Evolutionary conservation across 2,888 invertebrate species (phyloP), one percentile per base, ranked within the genome.

Genomic region (Penaeus monodon): DNA sequence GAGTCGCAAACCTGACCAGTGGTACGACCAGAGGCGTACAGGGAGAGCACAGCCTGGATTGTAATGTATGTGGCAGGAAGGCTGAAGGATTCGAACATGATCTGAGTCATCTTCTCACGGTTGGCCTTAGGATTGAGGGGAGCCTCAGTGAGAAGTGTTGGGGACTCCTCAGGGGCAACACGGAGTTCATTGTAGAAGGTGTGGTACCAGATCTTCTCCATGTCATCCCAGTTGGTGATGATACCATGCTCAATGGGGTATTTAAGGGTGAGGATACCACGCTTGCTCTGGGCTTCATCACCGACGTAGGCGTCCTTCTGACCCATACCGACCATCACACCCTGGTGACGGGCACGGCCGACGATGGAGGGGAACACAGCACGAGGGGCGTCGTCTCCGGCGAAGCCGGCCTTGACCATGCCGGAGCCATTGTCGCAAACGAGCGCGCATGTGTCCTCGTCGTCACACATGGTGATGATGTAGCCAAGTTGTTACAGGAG

Each of bases 181-280:
- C 98, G 95, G 92, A 98, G 95, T 93, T 98, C 97, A 93, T 98
- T 98, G 96, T 98, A 98, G 95, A 98, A 98, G 92, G 98, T 98
- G 94, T 98, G 98, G 93, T 98, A 98, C 98, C 98, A 98, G 94
- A 98, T 98, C 94, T 98, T 98, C 94, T 98, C 98, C 98, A 98
- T 98, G 92, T 98, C 98, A 92, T 98, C 98, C 98, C 98, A 98
- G 95, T 98, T 98, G 93, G 98, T 98, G 91, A 90, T 85, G 84
- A 90, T 90, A 64, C 90, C 90, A 79, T 90, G 90, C 44, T 90
- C 90, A 8, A 90, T 77, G 65, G 90, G 90, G 81, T 90, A 90
- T 57, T 90, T 89, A 64, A 90, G 88, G 27, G 89, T 90, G n/a
- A 90, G 89, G 80, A 90, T 89, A 81, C 90, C 90, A 81, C 90